Conservation (phyloP, 1,140 invertebrate species). For the Delia radicum region DNA sequence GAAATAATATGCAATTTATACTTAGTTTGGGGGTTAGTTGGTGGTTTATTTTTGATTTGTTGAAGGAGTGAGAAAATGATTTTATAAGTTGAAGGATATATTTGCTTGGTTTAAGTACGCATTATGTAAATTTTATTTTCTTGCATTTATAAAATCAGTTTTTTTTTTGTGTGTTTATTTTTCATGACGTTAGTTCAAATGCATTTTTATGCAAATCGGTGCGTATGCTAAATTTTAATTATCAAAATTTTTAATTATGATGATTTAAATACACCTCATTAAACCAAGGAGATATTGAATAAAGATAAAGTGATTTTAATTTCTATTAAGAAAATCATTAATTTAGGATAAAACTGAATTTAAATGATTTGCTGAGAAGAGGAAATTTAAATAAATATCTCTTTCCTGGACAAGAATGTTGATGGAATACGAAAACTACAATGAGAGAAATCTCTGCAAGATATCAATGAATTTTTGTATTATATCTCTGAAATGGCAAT, state of each 20-base stretch:
- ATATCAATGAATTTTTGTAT: too few relatives aligned
- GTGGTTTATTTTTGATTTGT: neutral
- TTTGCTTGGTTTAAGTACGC: constrained; percentile 9
- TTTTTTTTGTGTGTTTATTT: too few relatives aligned
- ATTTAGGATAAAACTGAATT: too few relatives aligned
- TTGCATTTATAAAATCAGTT: neutral
- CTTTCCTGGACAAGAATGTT: too few relatives aligned
- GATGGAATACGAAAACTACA: too few relatives aligned
- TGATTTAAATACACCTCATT: neutral
- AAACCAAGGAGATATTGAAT: too few relatives aligned
- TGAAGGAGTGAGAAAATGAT: neutral
- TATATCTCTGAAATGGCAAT: too few relatives aligned
- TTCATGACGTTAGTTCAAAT: neutral
- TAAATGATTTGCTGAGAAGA: too few relatives aligned
- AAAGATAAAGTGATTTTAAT: too few relatives aligned
- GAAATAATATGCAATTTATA: neutral
- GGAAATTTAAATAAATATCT: too few relatives aligned
- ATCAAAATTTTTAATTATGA: neutral
- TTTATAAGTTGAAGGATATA: neutral
- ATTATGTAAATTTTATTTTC: constrained; percentile 5
- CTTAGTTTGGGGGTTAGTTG: neutral
- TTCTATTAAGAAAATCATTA: too few relatives aligned
- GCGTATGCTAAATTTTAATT: constrained; percentile 9
- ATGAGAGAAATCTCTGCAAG: too few relatives aligned
- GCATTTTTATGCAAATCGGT: constrained; percentile 10